phyloP scores from a whole-genome alignment of 1,140 invertebrate genomes.

The Druon quercuslanigerum region DNA sequence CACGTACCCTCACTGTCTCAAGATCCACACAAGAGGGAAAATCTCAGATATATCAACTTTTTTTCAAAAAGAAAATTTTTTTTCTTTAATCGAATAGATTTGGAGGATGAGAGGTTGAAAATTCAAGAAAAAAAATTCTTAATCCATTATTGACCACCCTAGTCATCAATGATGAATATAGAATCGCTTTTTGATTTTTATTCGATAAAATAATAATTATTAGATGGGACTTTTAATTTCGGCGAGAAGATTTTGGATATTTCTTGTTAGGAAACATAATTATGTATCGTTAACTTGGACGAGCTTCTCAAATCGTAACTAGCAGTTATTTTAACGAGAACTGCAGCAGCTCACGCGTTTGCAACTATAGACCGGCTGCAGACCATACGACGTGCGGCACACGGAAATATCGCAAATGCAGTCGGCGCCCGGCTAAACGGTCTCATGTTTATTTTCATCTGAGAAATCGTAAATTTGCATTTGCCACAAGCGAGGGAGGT shows the following conservation, averaged over 20 bases:
- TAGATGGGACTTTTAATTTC: not conserved
- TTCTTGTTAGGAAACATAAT: conserved; percentile 31
- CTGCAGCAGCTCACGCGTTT: conserved; percentile 51
- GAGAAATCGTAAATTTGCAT: conserved; percentile 60
- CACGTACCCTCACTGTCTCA: too few species aligned
- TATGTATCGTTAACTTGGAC: conserved; percentile 46
- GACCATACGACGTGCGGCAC: conserved; percentile 37
- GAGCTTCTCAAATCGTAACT: conserved; percentile 54
- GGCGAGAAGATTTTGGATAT: not conserved
- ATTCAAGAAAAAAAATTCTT: too few species aligned
- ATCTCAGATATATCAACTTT: too few species aligned
- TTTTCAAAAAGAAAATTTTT: too few species aligned
- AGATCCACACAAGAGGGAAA: too few species aligned
- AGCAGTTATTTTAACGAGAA: conserved; percentile 63
- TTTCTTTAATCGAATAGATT: too few species aligned
- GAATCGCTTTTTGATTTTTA: too few species aligned
- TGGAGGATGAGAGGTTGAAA: too few species aligned
- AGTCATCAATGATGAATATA: too few species aligned
- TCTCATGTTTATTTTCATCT: conserved; percentile 66
- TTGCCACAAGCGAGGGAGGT: conserved; percentile 20
- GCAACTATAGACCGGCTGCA: conserved; percentile 39
- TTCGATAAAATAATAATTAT: not conserved
- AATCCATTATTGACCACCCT: too few species aligned
- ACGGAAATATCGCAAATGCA: conserved; percentile 59
- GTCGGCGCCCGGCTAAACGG: conserved; percentile 47